Evolutionary conservation across 2,113 vertebrate species (phyloP), one percentile per base, ranked within the genome.

Genomic region (Onychorhynchus coronatus): DNA sequence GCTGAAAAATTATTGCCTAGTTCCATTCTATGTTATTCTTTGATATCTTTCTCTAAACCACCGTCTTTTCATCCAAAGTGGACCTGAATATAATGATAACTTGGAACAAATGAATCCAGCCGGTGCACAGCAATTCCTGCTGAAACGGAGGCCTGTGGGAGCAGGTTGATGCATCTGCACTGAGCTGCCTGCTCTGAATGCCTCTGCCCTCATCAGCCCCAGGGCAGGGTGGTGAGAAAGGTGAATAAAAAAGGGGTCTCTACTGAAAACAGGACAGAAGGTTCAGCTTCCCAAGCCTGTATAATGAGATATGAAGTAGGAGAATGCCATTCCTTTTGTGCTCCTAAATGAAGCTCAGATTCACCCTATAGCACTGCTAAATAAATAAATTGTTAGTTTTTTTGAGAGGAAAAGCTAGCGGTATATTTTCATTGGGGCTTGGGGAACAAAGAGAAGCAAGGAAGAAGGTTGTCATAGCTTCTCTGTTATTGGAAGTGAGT

Each of bases 121-220:
- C 35, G 15, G 47, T 41, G 42, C 33, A 7, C 21, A 41, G 58
- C 17, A 61, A 27, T 14, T 20, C 20, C 33, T 42, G 63, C 52
- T 52, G 66, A 23, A 20, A 20, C 0, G 1, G 41, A 35, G 53
- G 56, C 19, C 30, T 23, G 3, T 0, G 2, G 19, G 67, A 46
- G 80, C 52, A 33, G 46, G 58, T 12, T 13, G 47, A 9, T 67
- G 71, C 19, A 9, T 33, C 2, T 4, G 22, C 53, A 16, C 1
- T 4, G 31, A 31, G 50, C 35, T 44, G 31, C 20, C 27, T 23
- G 46, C 35, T 61, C 68, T 14, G 33, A 49, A 12, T 18, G 52
- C 33, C 17, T 14, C 44, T 12, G 0, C 20, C 37, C 33, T 37
- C 71, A 4, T 23, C 71, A 61, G n/a, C 25, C 35, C 27, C 18